Base-by-base conservation (phyloP, 2,888 invertebrate genomes). In the Volucella inflata region DNA sequence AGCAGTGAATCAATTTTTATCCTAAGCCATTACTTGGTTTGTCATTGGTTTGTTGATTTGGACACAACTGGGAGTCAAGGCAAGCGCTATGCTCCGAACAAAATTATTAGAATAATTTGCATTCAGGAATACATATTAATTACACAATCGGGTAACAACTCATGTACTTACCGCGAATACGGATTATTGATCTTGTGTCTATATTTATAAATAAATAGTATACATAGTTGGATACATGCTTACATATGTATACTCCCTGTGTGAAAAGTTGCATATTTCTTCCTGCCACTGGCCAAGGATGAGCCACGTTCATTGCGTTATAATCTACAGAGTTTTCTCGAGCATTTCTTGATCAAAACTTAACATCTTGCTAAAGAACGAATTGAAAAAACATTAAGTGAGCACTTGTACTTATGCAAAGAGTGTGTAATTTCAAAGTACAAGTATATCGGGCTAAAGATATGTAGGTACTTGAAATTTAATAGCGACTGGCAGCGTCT, bases 181-280 rank as follows among this genome's bases (percentile, higher is more conserved):
- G 65, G 84, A 75, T 79, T 79, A 71, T 79, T 84, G 84, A 75
- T 84, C 84, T 75, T 71, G 75, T 79, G 75, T 55, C 67, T n/a
- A 2, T 21, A 21, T 21, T 21, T 21, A 21, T 2, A 21, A 21
- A 21, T 21, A 21, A 2, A 21, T 21, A 2, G 1, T 2, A 21
- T 21, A 21, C 1, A 21, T 21, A 59, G 3, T n/a, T 55, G 42
- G 60, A 53, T 51, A n/a, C 55, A 11, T 62, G 62, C 64, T 59
- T 48, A 17, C 72, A 21, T 21, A 21, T 21, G 21, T 21, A n/a
- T n/a, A n/a, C n/a, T 2, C 1, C 21, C 3, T 21, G 2, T 1
- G 2, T 0, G 3, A 21, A 21, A 21, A 3, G 2, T 21, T 3
- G 21, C 21, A 3, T 3, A 21, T 3, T 2, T 21, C 57, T 75